Evolutionary conservation across 1,140 invertebrate genomes (phyloP).

Genomic region (Drosophila subobscura): DNA sequence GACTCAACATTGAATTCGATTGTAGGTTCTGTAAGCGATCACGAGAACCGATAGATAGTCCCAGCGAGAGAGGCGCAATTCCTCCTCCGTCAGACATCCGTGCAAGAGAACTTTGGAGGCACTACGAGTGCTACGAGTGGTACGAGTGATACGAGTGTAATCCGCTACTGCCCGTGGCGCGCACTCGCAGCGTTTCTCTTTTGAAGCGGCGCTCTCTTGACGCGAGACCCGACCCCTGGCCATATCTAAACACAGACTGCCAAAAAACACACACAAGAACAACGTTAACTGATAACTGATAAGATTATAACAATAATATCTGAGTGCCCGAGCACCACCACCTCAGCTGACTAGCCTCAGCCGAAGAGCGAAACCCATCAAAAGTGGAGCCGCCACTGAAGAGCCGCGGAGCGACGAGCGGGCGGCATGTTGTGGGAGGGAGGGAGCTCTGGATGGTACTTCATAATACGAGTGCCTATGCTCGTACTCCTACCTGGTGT

Average conservation of each 20-base stretch:
- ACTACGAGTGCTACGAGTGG: too few species aligned
- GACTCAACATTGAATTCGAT: too few species aligned
- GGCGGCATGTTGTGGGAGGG: too few species aligned
- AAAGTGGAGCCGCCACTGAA: too few species aligned
- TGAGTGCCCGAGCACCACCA: conserved; percentile 19
- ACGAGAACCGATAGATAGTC: too few species aligned
- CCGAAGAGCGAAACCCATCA: neutral
- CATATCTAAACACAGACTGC: conserved; percentile 29
- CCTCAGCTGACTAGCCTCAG: conserved; percentile 44
- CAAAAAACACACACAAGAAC: conserved; percentile 4
- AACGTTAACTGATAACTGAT: conserved; percentile 18
- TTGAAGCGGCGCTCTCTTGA: neutral
- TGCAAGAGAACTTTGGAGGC: conserved; percentile 10
- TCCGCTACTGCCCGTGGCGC: conserved; percentile 10
- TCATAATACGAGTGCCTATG: too few species aligned
- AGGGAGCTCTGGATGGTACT: too few species aligned
- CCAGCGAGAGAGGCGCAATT: neutral
- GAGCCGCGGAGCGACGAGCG: too few species aligned
- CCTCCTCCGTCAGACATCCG: conserved; percentile 19
- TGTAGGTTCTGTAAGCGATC: too few species aligned
- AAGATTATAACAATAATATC: conserved; percentile 50
- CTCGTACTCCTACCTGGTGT: too few species aligned
- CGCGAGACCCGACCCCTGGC: conserved; percentile 7
- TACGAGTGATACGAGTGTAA: conserved; percentile 11
- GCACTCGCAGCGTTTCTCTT: neutral